Conservation (phyloP, 2,113 vertebrate genomes). For the Loxodonta africana region DNA sequence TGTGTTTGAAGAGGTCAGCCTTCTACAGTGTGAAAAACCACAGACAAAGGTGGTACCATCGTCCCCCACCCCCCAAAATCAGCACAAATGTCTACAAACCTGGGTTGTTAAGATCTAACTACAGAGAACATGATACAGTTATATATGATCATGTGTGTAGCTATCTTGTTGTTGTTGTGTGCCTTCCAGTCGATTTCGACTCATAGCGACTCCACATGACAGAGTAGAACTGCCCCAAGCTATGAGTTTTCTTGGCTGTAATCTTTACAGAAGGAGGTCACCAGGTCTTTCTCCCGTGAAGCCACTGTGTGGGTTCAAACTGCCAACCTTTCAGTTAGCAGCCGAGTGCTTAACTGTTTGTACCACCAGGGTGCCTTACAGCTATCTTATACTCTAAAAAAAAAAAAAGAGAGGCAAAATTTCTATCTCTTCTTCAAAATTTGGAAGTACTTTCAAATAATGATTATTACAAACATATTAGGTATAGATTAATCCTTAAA, state of each 20-base stretch:
- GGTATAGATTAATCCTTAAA: conserved; percentile 48
- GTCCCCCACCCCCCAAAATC: background rate
- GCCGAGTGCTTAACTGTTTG: background rate
- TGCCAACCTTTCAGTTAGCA: background rate
- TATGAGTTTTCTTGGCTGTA: background rate
- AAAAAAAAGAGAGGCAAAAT: background rate
- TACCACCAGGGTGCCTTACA: background rate
- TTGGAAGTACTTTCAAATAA: conserved; percentile 33
- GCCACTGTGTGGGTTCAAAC: background rate
- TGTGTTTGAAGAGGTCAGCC: background rate
- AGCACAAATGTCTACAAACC: background rate
- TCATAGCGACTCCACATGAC: background rate
- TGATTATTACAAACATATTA: background rate
- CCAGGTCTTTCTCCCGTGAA: background rate
- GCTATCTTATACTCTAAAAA: background rate
- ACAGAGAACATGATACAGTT: background rate
- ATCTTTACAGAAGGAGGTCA: background rate
- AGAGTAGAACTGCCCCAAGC: background rate
- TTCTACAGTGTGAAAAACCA: background rate
- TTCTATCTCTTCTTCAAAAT: conserved; percentile 15
- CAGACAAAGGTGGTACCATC: background rate
- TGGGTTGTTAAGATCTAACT: background rate
- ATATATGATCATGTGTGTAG: background rate
- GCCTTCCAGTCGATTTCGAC: background rate
- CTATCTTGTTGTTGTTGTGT: background rate